These are phyloP conservation scores for Sinocyclocheilus rhinocerous DNA, from an alignment of 2,113 vertebrate species.

Conservation along the genomic window DNA sequence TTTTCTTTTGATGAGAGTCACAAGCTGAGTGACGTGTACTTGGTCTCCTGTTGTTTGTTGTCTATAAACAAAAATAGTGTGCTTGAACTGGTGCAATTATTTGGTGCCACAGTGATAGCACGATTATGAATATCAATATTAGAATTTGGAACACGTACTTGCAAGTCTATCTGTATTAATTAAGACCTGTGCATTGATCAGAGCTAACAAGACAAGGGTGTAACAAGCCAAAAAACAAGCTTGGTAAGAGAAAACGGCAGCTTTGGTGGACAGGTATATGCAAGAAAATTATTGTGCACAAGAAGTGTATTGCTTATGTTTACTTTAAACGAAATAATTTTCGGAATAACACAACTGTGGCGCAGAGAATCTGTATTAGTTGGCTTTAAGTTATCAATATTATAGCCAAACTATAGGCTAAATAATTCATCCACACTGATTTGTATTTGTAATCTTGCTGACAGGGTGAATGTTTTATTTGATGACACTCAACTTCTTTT, in stretches of 20 bases:
- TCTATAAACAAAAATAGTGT: constrained; percentile 8
- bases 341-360: neutral
- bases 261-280: neutral
- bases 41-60: neutral
- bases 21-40: constrained; percentile 1
- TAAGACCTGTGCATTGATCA: neutral
- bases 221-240: neutral
- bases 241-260: neutral
- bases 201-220: neutral
- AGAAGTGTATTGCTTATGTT: neutral
- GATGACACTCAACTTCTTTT: constrained; percentile 24
- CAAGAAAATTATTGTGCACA: constrained; percentile 10
- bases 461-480: neutral
- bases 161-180: neutral
- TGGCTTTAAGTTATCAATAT: neutral
- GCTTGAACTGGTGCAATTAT: neutral
- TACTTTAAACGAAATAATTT: neutral
- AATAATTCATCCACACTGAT: neutral
- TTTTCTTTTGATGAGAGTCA: constrained; percentile 4
- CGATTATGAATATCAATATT: neutral
- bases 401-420: neutral
- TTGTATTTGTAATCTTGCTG: neutral
- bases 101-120: constrained; percentile 12
- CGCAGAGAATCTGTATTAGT: neutral
- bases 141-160: neutral